Percentiles rank a stretch among this genome's conserved stretches.
These are phyloP conservation scores for Colostygia pectinataria DNA, from an alignment of 2,888 invertebrate genomes.

Conservation along the genomic window DNA sequence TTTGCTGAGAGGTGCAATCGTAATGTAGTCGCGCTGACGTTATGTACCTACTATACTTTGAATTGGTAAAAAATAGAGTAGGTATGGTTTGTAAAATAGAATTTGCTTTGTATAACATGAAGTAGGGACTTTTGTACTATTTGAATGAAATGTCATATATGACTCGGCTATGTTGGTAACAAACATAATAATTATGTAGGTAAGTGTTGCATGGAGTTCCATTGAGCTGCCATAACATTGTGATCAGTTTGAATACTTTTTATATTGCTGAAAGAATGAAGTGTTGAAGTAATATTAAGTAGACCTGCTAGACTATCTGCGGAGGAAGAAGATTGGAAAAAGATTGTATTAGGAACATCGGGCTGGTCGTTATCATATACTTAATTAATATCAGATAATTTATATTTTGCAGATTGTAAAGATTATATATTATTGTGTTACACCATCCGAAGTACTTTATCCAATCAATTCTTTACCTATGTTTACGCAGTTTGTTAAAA, in stretches of 20 bases:
- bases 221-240: constrained; percentile 80
- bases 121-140: constrained; percentile 57
- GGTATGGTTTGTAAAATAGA: constrained; percentile 43
- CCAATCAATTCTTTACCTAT: constrained; percentile 69
- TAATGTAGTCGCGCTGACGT: constrained; percentile 25
- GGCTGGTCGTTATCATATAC: constrained; percentile 55
- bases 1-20: constrained; percentile 62
- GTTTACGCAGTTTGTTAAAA: constrained; percentile 77
- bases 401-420: constrained; percentile 42
- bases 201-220: constrained; percentile 78
- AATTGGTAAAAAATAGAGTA: constrained; percentile 23
- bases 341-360: constrained; percentile 47
- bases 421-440: constrained; percentile 46
- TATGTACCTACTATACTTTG: constrained; percentile 20
- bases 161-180: constrained; percentile 67
- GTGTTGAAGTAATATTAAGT: constrained; percentile 75
- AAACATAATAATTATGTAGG: constrained; percentile 44
- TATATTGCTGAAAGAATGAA: constrained; percentile 78
- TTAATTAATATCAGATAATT: constrained; percentile 54
- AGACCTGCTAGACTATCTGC: constrained; percentile 79
- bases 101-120: constrained; percentile 53
- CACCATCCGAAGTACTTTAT: constrained; percentile 60
- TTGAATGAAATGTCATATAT: constrained; percentile 70
- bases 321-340: constrained; percentile 74
- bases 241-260: constrained; percentile 82